Base-by-base conservation (phyloP, 2,888 invertebrate species). In the Ditylenchus weischeri region DNA sequence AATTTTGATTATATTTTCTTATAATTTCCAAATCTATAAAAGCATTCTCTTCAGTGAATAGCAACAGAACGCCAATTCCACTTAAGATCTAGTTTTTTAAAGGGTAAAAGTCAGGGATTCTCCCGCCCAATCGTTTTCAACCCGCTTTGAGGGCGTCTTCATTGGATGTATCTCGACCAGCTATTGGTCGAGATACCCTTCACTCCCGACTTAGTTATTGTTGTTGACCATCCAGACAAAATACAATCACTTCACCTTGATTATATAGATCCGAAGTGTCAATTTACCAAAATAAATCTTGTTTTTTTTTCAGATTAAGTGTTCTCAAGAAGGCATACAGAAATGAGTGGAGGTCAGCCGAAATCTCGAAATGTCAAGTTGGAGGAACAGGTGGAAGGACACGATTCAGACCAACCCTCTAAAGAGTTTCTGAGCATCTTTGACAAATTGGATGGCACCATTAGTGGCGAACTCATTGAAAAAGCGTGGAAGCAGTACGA, bases 401-500 rank as follows among this genome's bases (percentile, higher is more conserved):
- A 59, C 38, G 38, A 59, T 35, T 19, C 19, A 18, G 67, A 67
- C 48, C 67, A 67, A 15, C 67, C 67, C 5, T 57, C 67, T 15
- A 54, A 61, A 19, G 71, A 71, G 48, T 71, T 71, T 59, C 19
- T 71, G n/a, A 60, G 63, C 35, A 43, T 72, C 18, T 71, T 71
- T 63, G 29, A 54, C 23, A 61, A 57, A 38, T 64, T 71, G 29
- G 71, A 71, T 50, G 38, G 49, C 23, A 43, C 68, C 6, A 72
- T 71, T 23, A 72, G 65, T 38, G 71, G 71, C 6, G 75, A 73
- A 43, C 57, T 75, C 13, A 57, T 72, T 43, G 76, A 75, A 38
- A 72, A 72, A 48, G 74, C 76, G 13, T 74, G 75, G 76, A 59
- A 62, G 21, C 69, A 69, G 19, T 74, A 63, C 60, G 76, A 76